These are phyloP conservation scores for Miniopterus natalensis DNA, from an alignment of 2,113 vertebrate genomes.

Conservation along the genomic window DNA sequence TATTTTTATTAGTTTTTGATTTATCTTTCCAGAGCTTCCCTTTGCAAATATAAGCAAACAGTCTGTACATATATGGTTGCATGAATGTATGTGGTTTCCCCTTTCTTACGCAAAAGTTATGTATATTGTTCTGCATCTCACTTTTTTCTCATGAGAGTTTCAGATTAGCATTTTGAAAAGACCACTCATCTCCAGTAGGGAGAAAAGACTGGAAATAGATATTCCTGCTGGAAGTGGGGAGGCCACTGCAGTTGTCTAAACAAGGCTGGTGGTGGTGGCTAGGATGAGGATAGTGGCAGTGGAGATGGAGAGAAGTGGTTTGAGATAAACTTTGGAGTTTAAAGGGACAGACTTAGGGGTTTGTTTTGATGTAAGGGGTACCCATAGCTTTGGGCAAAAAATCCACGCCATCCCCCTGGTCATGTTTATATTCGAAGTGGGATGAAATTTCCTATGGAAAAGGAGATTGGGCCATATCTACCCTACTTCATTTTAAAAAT, in stretches of 20 bases:
- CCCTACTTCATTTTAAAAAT: not conserved
- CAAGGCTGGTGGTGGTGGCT: not conserved
- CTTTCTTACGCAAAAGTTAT: not conserved
- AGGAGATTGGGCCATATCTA: not conserved
- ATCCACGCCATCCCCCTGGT: not conserved
- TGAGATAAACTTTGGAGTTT: not conserved
- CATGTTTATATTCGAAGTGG: not conserved
- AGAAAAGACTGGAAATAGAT: slow-evolving; percentile 40
- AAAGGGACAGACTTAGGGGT: not conserved
- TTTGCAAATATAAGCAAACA: slow-evolving; percentile 21
- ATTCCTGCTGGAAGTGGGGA: not conserved
- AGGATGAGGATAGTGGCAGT: not conserved
- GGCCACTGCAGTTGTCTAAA: not conserved
- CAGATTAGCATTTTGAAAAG: slow-evolving; percentile 23
- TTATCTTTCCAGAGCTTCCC: not conserved
- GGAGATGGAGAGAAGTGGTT: not conserved
- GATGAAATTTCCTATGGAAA: not conserved
- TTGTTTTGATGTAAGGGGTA: not conserved
- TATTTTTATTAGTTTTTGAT: slow-evolving; percentile 39
- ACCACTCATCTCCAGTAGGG: not conserved
- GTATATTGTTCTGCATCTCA: not conserved
- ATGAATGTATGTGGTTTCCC: not conserved
- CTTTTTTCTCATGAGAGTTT: slow-evolving; percentile 35
- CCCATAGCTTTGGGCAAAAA: not conserved
- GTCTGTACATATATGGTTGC: too few species aligned